These are phyloP conservation scores for Echeneis naucrates DNA, from an alignment of 2,797 vertebrate species.

Conservation along the genomic window DNA sequence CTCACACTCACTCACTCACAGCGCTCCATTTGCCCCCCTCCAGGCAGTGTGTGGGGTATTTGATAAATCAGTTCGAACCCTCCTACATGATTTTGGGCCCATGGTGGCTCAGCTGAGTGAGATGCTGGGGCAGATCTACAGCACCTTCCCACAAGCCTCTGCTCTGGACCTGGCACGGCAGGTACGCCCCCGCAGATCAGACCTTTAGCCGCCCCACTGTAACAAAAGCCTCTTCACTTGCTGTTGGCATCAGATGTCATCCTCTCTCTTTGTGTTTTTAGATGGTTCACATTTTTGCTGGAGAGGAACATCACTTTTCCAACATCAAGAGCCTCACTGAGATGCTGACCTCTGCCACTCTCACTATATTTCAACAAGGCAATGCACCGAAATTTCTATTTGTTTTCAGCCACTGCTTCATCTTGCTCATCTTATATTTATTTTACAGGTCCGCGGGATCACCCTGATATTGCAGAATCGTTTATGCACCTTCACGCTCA, in stretches of 20 bases:
- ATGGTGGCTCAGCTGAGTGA: conserved; percentile 95
- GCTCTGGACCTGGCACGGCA: conserved; percentile 94
- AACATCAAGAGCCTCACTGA: conserved; percentile 90
- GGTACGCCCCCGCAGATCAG: conserved; percentile 75
- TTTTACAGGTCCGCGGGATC: conserved; percentile 93
- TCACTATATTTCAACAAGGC: conserved; percentile 96
- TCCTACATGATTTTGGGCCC: conserved; percentile 94
- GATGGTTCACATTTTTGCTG: conserved; percentile 96
- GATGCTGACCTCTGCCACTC: conserved; percentile 91
- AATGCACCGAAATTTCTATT: conserved; percentile 33
- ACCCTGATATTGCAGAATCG: conserved; percentile 99
- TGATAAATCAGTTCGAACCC: conserved; percentile 95
- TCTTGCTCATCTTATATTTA: conserved; percentile 57
- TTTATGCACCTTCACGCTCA: conserved; percentile 99
- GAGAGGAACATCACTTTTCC: conserved; percentile 90
- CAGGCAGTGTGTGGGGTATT: conserved; percentile 97
- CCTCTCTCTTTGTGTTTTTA: conserved; percentile 58
- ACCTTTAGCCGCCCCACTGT: background rate
- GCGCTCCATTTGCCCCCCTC: conserved; percentile 16
- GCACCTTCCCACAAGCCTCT: conserved; percentile 93
- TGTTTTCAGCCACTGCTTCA: conserved; percentile 32
- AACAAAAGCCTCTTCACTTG: background rate
- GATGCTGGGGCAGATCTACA: conserved; percentile 97
- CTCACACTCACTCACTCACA: conserved; percentile 32
- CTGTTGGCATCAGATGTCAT: background rate